A percentile compares a stretch with the other conserved stretches of the same genome.
Evolutionary conservation across 2,888 invertebrate genomes (phyloP).

Genomic region (Brenthis daphne): DNA sequence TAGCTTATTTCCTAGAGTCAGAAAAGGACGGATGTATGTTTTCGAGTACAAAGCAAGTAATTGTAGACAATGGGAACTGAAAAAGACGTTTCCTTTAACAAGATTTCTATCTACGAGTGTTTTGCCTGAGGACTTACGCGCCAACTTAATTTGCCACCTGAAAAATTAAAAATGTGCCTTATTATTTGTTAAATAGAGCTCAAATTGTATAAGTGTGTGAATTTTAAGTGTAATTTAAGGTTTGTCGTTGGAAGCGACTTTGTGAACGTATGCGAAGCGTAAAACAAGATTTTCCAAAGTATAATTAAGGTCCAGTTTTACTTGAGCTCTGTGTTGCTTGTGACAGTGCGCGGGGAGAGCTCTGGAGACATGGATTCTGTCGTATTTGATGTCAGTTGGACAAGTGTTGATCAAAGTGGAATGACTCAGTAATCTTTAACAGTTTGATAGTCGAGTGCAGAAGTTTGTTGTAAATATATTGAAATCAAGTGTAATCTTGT

Average conservation of each 20-base stretch:
- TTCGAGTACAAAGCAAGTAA: constrained; percentile 67
- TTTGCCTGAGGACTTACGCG: constrained; percentile 65
- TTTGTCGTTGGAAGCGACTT: constrained; percentile 65
- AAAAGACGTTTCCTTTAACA: constrained; percentile 81
- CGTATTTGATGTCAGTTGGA: constrained; percentile 35
- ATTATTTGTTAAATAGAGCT: constrained; percentile 11
- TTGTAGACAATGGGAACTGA: constrained; percentile 80
- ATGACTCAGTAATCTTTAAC: constrained; percentile 28
- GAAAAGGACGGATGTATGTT: constrained; percentile 50
- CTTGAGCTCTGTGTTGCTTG: constrained; percentile 45
- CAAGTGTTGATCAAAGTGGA: constrained; percentile 38
- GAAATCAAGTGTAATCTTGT: not conserved
- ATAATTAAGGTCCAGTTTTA: constrained; percentile 59
- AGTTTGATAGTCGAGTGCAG: constrained; percentile 3
- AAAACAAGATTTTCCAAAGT: constrained; percentile 79
- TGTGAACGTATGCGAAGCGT: constrained; percentile 73
- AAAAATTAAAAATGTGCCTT: constrained; percentile 32
- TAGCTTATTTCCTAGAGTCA: constrained; percentile 15
- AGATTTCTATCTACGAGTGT: constrained; percentile 77
- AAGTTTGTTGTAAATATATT: constrained; percentile 1
- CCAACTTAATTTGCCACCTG: constrained; percentile 44
- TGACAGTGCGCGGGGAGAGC: not conserved
- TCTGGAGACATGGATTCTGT: constrained; percentile 26
- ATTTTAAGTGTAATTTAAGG: constrained; percentile 28
- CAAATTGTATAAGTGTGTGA: constrained; percentile 29